A percentile compares a stretch with the other conserved stretches of the same genome.
phyloP scores from a whole-genome alignment of 2,113 vertebrate genomes.

The Athene cunicularia region DNA sequence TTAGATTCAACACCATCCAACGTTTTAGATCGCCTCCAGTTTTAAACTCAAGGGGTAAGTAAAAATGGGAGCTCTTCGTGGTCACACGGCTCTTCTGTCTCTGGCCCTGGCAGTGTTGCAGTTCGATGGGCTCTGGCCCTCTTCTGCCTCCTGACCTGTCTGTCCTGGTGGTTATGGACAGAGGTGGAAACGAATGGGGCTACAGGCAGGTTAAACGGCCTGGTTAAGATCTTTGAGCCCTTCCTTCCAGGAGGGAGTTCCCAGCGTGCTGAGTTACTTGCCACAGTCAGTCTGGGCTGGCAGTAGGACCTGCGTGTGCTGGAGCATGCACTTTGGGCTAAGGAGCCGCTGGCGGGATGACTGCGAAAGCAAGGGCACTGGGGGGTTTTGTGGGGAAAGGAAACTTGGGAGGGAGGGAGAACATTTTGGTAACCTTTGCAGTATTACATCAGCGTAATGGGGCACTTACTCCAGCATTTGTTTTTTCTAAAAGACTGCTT shows the following conservation, averaged over 20 bases:
- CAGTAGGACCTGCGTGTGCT: too few relatives aligned
- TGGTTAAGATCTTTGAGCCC: rapidly evolving
- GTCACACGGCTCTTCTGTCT: rapidly evolving
- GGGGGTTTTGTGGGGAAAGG: background rate
- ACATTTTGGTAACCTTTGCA: background rate
- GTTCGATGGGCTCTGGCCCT: background rate
- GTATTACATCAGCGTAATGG: rapidly evolving
- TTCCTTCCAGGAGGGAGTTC: background rate
- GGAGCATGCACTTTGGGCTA: too few relatives aligned
- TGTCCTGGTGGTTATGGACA: rapidly evolving
- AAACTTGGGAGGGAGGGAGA: too few relatives aligned
- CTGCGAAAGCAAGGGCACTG: too few relatives aligned
- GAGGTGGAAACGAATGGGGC: rapidly evolving
- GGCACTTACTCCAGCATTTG: rapidly evolving
- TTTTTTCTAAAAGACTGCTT: background rate
- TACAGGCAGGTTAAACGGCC: rapidly evolving
- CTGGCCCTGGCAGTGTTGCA: background rate
- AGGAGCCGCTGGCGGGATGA: background rate
- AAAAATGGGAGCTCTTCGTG: background rate
- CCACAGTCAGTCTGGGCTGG: too few relatives aligned
- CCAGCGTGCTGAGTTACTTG: rapidly evolving
- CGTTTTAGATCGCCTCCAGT: background rate
- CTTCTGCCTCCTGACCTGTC: too few relatives aligned
- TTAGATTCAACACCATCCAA: background rate
- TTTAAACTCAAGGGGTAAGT: background rate